phyloP scores from a whole-genome alignment of 2,888 invertebrate genomes.

The Drosophila colorata region DNA sequence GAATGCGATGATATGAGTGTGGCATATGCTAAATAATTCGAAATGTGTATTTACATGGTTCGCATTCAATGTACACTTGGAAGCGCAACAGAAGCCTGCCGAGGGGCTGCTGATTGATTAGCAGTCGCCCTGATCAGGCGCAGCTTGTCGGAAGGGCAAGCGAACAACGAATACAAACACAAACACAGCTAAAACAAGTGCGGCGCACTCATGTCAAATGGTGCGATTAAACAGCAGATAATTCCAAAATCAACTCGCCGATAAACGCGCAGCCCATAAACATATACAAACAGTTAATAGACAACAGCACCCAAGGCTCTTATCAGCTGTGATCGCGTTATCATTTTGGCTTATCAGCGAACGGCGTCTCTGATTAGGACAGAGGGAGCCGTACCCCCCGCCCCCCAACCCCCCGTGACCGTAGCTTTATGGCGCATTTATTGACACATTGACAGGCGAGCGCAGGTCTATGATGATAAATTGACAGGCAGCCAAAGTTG shows the following conservation, averaged over 20 bases:
- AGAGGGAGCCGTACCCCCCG: slow-evolving; percentile 1
- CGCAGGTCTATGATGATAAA: slow-evolving; percentile 73
- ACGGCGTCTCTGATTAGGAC: slow-evolving; percentile 43
- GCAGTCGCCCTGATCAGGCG: slow-evolving; percentile 14
- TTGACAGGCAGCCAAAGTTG: slow-evolving; percentile 64
- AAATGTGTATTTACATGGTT: slow-evolving; percentile 37
- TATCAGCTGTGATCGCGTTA: slow-evolving; percentile 42
- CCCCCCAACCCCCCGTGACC: not conserved
- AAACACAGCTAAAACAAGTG: slow-evolving; percentile 69
- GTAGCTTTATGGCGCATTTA: slow-evolving; percentile 69
- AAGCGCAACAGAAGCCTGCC: slow-evolving; percentile 39
- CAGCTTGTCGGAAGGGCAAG: slow-evolving; percentile 30
- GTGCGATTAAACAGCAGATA: slow-evolving; percentile 75
- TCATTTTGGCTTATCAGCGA: slow-evolving; percentile 41
- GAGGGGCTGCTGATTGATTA: slow-evolving; percentile 39
- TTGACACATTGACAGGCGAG: slow-evolving; percentile 79
- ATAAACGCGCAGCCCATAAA: slow-evolving; percentile 52
- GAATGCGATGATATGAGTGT: slow-evolving; percentile 24
- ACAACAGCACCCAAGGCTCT: slow-evolving; percentile 52
- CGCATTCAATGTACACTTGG: slow-evolving; percentile 34
- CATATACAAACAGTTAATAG: slow-evolving; percentile 60
- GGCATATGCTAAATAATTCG: slow-evolving; percentile 10
- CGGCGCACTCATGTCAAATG: slow-evolving; percentile 73
- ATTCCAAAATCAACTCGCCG: slow-evolving; percentile 73
- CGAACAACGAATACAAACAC: slow-evolving; percentile 39